Evolutionary conservation across 35 echinoderm and acorn worm species (phyloP).

Genomic region (Hemicentrotus pulcherrimus): DNA sequence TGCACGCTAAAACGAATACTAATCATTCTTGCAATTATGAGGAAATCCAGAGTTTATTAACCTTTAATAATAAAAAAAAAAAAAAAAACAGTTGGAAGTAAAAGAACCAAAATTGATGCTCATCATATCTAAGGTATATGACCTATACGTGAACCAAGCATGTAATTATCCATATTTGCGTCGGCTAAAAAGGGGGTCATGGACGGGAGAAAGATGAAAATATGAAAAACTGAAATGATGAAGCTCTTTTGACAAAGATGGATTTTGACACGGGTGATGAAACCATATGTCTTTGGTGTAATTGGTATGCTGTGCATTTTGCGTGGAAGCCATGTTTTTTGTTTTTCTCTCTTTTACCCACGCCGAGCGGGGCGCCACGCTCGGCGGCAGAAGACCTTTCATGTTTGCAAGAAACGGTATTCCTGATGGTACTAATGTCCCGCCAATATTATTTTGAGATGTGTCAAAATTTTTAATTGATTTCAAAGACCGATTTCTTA

Average conservation of each 20-base stretch:
- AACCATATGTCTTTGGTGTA: slow-evolving; percentile 12
- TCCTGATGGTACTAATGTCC: not conserved
- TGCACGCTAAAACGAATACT: not conserved
- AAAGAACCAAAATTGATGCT: not conserved
- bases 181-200: not conserved
- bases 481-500: slow-evolving; percentile 11
- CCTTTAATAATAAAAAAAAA: not conserved
- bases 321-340: not conserved
- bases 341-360: not conserved
- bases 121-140: not conserved
- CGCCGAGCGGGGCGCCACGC: not conserved
- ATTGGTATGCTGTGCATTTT: slow-evolving; percentile 9
- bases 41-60: not conserved
- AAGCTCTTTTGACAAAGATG: slow-evolving; percentile 18
- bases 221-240: slow-evolving; percentile 5
- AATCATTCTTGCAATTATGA: not conserved
- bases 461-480: slow-evolving; percentile 5
- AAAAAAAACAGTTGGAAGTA: not conserved
- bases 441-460: not conserved
- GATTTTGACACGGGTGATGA: not conserved
- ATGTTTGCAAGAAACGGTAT: not conserved
- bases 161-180: not conserved
- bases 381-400: not conserved
- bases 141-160: not conserved
- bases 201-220: not conserved